Evolutionary conservation across 2,888 invertebrate species (phyloP), one percentile per base, ranked within the genome.

Genomic region (Apamea anceps): DNA sequence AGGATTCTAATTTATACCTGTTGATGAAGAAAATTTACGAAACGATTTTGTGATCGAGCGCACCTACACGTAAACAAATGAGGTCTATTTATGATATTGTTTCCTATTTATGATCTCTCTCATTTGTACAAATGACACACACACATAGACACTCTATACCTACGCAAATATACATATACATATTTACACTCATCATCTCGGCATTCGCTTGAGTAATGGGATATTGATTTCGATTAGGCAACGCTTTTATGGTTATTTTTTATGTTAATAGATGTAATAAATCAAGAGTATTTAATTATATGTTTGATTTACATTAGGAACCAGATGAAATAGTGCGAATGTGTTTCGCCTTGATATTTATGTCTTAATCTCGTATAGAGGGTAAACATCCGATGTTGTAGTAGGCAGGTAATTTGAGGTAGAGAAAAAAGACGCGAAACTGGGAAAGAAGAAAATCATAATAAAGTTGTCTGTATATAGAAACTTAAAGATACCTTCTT

Each of bases 151-250:
- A 76, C 42, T 45, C 6, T 71, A 79, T 80, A 79, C 90, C 86
- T 87, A 89, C 88, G 85, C 90, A 85, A 86, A 85, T 65, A 85
- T 72, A 85, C 83, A 86, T 76, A 67, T 84, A 57, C 12, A 85
- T 84, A 86, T 76, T 70, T 84, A 57, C 12, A 87, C 67, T 82
- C 79, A 86, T 85, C 80, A 85, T 60, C 73, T 63, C 68, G 71
- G 72, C 82, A 82, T 87, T 74, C 74, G 82, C 73, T 75, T 86
- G 86, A 87, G 81, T 90, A 84, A 89, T 90, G 73, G 78, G 63
- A 74, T 86, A 88, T 86, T 85, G 82, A 84, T 90, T 84, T 81
- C 72, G 73, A 84, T 87, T 85, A 82, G 72, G 85, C 72, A 89
- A 89, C 85, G 84, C 25, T 83, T 86, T 90, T 88, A 84, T 80